phyloP scores from a whole-genome alignment of 1,140 invertebrate species.

The Mactra quadrangularis region DNA sequence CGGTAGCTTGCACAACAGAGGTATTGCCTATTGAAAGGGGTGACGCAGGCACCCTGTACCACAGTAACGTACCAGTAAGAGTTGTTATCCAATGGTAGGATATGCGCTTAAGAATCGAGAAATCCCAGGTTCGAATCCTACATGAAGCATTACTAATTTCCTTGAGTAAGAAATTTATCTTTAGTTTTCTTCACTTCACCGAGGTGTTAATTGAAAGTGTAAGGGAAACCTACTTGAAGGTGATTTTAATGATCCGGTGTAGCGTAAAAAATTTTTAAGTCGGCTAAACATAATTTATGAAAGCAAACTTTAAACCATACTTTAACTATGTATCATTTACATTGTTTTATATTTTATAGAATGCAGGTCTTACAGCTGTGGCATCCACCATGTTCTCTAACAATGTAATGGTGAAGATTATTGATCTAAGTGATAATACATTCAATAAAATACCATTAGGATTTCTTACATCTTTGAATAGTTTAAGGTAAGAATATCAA shows the following conservation, averaged over 20 bases:
- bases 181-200: not conserved
- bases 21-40: too few relatives aligned
- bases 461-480: not conserved
- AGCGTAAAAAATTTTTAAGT: too few relatives aligned
- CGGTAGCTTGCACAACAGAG: too few relatives aligned
- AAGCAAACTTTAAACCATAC: too few relatives aligned
- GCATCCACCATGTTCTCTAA: not conserved
- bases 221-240: not conserved
- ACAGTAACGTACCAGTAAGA: not conserved
- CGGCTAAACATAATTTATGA: too few relatives aligned
- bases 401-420: not conserved
- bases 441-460: constrained; percentile 2
- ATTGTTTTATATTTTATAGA: not conserved
- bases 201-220: not conserved
- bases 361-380: not conserved
- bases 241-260: too few relatives aligned
- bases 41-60: not conserved
- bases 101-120: too few relatives aligned
- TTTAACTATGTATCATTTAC: too few relatives aligned
- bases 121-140: not conserved
- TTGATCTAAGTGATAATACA: constrained; percentile 32
- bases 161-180: too few relatives aligned
- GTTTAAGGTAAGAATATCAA: not conserved
- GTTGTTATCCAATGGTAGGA: too few relatives aligned
- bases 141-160: not conserved